A percentile compares a stretch with the other conserved stretches of the same genome.
Evolutionary conservation across 2,888 invertebrate genomes (phyloP).

Genomic region (Beris morrisii): DNA sequence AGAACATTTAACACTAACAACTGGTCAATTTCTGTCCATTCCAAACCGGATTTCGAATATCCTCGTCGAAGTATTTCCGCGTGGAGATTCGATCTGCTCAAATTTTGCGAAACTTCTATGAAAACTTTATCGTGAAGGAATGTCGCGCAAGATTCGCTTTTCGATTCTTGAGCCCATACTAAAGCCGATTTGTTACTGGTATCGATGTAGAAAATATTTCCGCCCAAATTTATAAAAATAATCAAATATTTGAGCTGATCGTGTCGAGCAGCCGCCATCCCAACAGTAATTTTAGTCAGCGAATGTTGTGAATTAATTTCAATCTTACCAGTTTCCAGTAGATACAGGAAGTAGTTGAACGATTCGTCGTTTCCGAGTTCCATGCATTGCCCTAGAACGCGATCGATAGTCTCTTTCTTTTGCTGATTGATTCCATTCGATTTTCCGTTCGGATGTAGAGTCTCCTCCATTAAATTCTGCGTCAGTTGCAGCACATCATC

Average conservation of each 20-base stretch:
- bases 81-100: background rate
- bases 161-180: conserved; percentile 5
- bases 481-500: background rate
- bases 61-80: background rate
- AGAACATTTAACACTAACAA: conserved; percentile 65
- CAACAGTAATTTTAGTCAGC: conserved; percentile 64
- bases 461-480: background rate
- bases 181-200: conserved; percentile 35
- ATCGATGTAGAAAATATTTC: conserved; percentile 47
- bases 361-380: conserved; percentile 62
- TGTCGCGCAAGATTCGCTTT: conserved; percentile 3
- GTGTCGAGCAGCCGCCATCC: conserved; percentile 77
- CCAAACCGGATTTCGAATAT: background rate
- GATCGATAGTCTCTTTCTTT: conserved; percentile 51
- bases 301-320: conserved; percentile 73
- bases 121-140: conserved; percentile 1
- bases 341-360: conserved; percentile 73
- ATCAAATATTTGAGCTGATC: conserved; percentile 68
- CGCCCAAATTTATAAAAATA: conserved; percentile 70
- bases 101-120: background rate
- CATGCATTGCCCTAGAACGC: conserved; percentile 48
- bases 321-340: conserved; percentile 75
- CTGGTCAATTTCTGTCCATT: conserved; percentile 63
- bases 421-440: too few relatives aligned
- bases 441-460: background rate